Evolutionary conservation across 2,888 invertebrate species (phyloP).

Genomic region (Mesorhabditis sp.): DNA sequence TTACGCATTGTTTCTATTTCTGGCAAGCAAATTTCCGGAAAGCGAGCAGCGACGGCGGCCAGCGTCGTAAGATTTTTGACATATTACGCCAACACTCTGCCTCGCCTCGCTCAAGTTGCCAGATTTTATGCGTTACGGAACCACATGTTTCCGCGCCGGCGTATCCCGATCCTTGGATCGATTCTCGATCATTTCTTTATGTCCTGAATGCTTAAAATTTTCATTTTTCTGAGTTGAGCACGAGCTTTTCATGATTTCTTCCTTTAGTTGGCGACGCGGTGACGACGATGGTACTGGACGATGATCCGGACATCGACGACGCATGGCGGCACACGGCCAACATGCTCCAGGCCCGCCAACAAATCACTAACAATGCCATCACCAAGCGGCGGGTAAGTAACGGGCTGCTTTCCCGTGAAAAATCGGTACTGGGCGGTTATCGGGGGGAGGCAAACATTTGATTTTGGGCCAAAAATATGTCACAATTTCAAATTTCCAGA

Average conservation of each 20-base stretch:
- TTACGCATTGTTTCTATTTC: too few relatives aligned
- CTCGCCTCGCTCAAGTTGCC: too few relatives aligned
- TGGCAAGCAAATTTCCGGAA: too few relatives aligned
- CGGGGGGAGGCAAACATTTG: too few relatives aligned
- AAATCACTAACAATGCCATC: constrained; percentile 37
- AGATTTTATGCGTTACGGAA: too few relatives aligned
- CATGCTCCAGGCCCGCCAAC: constrained; percentile 41
- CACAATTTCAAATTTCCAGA: background rate
- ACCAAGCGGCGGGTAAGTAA: constrained; percentile 39
- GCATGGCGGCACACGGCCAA: constrained; percentile 16
- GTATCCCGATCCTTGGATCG: background rate
- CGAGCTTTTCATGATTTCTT: background rate
- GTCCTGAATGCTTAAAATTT: too few relatives aligned
- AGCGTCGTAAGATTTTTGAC: too few relatives aligned
- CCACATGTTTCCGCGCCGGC: too few relatives aligned
- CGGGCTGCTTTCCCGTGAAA: constrained; percentile 9
- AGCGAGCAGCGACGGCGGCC: too few relatives aligned
- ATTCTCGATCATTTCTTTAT: background rate
- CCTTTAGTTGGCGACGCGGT: too few relatives aligned
- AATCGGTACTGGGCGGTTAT: background rate
- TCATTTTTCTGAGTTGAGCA: too few relatives aligned
- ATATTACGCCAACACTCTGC: too few relatives aligned
- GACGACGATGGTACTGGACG: background rate
- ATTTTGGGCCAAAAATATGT: background rate
- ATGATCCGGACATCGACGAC: constrained; percentile 28